A percentile compares a stretch with the other conserved stretches of the same genome.
These are phyloP conservation scores for Oryctes rhinoceros DNA, from an alignment of 1,140 invertebrate genomes.

Conservation along the genomic window DNA sequence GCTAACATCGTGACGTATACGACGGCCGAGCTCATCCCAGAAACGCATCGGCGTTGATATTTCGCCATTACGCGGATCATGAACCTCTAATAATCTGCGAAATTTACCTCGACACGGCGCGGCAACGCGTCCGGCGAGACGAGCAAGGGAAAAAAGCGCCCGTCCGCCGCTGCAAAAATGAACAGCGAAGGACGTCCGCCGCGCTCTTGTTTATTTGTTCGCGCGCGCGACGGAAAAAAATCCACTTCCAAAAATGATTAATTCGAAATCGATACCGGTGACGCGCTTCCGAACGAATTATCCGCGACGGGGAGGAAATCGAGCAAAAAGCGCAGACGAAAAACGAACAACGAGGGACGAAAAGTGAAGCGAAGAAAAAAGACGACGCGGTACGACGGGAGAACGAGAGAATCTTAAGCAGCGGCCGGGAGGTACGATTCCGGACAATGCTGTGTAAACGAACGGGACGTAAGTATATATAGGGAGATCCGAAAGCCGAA, in stretches of 20 bases:
- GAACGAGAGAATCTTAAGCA: background rate
- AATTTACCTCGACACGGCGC: background rate
- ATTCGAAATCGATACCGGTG: conserved; percentile 4
- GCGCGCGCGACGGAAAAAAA: background rate
- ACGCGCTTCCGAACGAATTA: background rate
- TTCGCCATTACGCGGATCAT: background rate
- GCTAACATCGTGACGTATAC: background rate
- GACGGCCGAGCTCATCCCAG: background rate
- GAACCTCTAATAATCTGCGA: background rate
- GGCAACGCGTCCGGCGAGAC: background rate
- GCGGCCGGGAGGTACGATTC: background rate
- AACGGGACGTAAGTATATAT: too few species aligned
- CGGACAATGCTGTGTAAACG: background rate
- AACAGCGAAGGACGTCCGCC: background rate
- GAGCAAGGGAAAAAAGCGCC: background rate
- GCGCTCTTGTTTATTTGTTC: background rate
- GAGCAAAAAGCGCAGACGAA: background rate
- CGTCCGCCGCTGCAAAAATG: background rate
- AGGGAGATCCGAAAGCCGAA: too few species aligned
- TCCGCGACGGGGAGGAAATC: background rate
- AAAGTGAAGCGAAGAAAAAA: background rate
- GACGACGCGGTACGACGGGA: background rate
- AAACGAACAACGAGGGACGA: background rate
- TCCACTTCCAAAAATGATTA: conserved; percentile 9
- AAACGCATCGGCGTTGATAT: background rate